These are phyloP conservation scores for Scytalopus superciliaris DNA, from an alignment of 2,113 vertebrate genomes.

Conservation along the genomic window DNA sequence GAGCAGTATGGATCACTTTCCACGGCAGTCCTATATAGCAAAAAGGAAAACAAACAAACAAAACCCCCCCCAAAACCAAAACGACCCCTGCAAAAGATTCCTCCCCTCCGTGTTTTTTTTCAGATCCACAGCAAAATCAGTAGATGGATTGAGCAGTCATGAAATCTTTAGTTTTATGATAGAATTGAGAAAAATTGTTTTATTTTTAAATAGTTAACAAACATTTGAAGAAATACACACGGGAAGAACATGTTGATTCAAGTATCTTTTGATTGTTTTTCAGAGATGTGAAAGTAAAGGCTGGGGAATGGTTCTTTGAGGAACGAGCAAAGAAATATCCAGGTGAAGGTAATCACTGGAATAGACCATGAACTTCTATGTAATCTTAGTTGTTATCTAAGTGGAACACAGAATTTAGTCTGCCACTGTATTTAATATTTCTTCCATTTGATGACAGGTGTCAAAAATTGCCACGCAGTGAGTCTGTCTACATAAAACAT, in stretches of 20 bases:
- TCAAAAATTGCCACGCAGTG: background rate
- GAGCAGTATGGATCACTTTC: background rate
- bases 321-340: slow-evolving; percentile 88
- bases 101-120: background rate
- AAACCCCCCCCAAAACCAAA: background rate
- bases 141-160: background rate
- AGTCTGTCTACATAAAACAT: background rate
- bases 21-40: background rate
- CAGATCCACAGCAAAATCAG: background rate
- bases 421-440: background rate
- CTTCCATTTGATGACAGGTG: background rate
- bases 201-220: background rate
- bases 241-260: background rate
- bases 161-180: background rate
- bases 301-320: slow-evolving; percentile 93
- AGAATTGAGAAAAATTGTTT: background rate
- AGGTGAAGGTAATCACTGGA: slow-evolving; percentile 74
- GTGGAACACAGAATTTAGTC: background rate
- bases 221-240: background rate
- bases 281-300: slow-evolving; percentile 88
- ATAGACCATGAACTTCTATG: background rate
- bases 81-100: background rate
- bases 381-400: background rate
- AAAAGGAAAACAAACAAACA: background rate
- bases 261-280: slow-evolving; percentile 41